Evolutionary conservation across 64 coral and sea anemone species (phyloP).

Genomic region (Trachythela sp.): DNA sequence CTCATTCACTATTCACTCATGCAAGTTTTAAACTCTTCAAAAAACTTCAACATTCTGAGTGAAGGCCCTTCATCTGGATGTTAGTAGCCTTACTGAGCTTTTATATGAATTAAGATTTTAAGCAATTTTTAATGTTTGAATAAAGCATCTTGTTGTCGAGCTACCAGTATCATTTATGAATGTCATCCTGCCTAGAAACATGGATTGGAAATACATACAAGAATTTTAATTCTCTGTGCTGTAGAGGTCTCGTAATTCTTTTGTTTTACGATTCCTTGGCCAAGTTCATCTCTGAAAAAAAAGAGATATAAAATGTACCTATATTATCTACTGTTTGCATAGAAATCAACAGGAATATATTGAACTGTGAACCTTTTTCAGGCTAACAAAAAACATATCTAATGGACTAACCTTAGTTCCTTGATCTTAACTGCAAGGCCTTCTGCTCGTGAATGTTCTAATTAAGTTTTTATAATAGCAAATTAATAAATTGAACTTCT

Average conservation of each 20-base stretch:
- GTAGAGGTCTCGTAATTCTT: not conserved
- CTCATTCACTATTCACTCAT: too few relatives aligned
- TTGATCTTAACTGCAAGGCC: not conserved
- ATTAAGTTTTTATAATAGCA: not conserved
- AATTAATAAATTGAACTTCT: not conserved
- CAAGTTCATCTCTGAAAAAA: not conserved
- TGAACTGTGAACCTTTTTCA: not conserved
- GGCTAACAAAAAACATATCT: too few relatives aligned
- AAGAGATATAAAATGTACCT: not conserved
- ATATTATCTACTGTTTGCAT: not conserved
- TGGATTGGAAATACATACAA: not conserved
- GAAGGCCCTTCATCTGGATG: too few relatives aligned
- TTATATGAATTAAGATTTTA: too few relatives aligned
- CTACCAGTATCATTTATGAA: too few relatives aligned
- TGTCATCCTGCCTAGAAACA: too few relatives aligned
- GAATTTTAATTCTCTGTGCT: not conserved
- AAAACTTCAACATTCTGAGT: too few relatives aligned
- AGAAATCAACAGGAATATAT: not conserved
- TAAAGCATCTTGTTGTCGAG: too few relatives aligned
- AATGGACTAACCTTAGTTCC: not conserved
- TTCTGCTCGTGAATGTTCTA: not conserved
- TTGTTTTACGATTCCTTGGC: not conserved
- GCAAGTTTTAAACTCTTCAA: too few relatives aligned
- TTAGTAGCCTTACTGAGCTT: too few relatives aligned
- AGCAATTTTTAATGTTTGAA: too few relatives aligned